phyloP scores from a whole-genome alignment of 2,888 invertebrate species.

The Cepaea hortensis region DNA sequence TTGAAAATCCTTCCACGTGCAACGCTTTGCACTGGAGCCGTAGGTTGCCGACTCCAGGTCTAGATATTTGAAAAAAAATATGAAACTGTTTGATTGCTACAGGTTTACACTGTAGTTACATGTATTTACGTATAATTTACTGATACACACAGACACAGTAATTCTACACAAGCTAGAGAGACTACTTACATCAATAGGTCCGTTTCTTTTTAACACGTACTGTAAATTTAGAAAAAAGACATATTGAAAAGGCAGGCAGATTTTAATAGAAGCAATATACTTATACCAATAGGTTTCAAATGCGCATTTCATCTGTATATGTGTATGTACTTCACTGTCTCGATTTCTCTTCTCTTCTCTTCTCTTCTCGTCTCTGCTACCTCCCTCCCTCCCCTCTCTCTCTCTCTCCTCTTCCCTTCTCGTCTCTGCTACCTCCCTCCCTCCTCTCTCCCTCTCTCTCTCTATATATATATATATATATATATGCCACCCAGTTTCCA shows the following conservation, averaged over 20 bases:
- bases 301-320: not conserved
- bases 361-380: slow-evolving; percentile 3
- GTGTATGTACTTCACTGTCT: not conserved
- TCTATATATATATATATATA: not conserved
- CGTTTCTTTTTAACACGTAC: slow-evolving; percentile 10
- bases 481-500: no score
- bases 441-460: not conserved
- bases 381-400: not conserved
- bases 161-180: not conserved
- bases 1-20: no score
- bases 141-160: no score
- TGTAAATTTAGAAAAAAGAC: not conserved
- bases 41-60: no score
- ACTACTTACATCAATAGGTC: slow-evolving; percentile 4
- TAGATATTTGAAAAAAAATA: no score
- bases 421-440: not conserved
- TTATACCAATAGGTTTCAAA: not conserved
- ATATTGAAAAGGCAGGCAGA: not conserved
- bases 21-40: no score
- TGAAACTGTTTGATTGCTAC: no score
- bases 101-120: no score
- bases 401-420: not conserved
- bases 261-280: no score
- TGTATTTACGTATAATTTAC: no score
- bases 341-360: not conserved